Base-by-base conservation (phyloP, 2,113 vertebrate species). In the Neomonachus schauinslandi region DNA sequence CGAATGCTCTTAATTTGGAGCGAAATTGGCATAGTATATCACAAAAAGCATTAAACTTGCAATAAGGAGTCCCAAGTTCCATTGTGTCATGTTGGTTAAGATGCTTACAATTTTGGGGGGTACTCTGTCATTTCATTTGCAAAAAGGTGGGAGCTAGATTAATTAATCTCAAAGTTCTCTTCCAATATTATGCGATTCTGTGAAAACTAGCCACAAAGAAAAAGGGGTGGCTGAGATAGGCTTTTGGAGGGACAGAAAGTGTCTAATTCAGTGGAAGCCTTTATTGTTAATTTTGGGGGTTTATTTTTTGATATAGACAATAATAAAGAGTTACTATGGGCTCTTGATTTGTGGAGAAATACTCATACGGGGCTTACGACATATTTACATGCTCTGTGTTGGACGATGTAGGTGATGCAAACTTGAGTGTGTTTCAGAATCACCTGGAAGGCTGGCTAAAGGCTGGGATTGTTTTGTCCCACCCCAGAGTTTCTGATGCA, bases 251-350 rank as follows among this genome's bases (percentile, higher is more conserved):
- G 33, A 21, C 11, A 81, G 46, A 57, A 84, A 9, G 36, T 11
- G 13, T 89, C 16, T 93, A 26, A 67, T 42, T 91, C 83, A 33
- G 84, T 49, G 3, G 26, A 69, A 91, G 6, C 11, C 61, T 51
- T 91, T 91, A 33, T 59, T 51, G 15, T 57, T 33, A 72, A 89
- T 18, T 7, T 28, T 22, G 33, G 18, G 14, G 14, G 77, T 53
- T 89, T 53, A 59, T 11, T 55, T 87, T 91, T 91, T 88, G 21
- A 81, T 42, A 46, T 28, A 85, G 63, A 28, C 14, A 87, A n/a
- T 59, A 28, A 42, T 46, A 33, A n/a, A 81, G 67, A 39, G 7
- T 74, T 69, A 71, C 21, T 71, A 5, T 0, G 4, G 28, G 9
- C 13, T 86, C 33, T 49, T 72, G n/a, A 83, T 53, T 39, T 55